phyloP scores from a whole-genome alignment of 2,797 vertebrate species.

The Muscicapa striata region DNA sequence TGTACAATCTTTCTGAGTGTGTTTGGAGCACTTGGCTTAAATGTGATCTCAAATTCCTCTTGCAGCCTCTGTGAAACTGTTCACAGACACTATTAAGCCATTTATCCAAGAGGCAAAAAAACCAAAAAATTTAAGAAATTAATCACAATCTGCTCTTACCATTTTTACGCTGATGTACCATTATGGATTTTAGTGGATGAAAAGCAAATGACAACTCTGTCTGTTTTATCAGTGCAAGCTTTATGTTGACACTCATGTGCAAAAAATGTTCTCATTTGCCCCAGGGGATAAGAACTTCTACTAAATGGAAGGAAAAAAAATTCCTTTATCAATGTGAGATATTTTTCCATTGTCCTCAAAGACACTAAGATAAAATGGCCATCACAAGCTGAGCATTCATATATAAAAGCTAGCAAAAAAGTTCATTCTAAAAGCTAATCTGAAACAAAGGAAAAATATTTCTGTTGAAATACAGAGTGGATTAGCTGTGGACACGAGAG shows the following conservation, averaged over 20 bases:
- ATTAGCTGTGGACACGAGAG: conserved; percentile 10
- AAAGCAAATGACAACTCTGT: neutral
- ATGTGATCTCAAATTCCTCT: neutral
- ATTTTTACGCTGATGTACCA: neutral
- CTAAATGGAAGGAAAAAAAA: neutral
- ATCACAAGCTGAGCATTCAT: neutral
- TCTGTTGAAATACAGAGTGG: conserved; percentile 4
- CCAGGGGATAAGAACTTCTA: neutral
- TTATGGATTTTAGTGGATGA: neutral
- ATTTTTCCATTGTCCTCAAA: neutral
- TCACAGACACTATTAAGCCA: neutral
- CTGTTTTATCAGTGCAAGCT: neutral
- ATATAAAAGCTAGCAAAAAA: neutral
- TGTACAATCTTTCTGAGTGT: neutral
- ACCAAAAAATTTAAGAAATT: neutral
- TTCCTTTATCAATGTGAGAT: neutral
- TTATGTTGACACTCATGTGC: neutral
- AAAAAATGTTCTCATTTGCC: neutral
- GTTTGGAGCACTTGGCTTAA: neutral
- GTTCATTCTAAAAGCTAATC: neutral
- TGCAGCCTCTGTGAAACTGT: neutral
- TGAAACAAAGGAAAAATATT: neutral
- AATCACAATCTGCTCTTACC: neutral
- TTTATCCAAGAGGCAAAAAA: neutral
- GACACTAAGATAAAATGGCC: neutral